Conservation (phyloP, 2,113 vertebrate genomes). For the Leptobrachium ailaonicum region DNA sequence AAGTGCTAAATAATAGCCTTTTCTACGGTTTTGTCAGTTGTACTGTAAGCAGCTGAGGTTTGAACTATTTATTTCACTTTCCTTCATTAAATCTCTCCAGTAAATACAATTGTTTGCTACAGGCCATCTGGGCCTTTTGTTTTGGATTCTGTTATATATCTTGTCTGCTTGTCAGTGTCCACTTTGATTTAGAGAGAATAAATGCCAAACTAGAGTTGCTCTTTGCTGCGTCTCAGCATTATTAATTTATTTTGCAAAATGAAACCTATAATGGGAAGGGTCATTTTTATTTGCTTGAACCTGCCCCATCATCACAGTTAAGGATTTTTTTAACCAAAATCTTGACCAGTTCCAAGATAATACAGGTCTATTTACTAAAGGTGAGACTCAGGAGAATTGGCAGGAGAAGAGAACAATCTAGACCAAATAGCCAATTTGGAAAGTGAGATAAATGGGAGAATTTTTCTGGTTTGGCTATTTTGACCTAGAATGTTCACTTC, state of each 20-base stretch:
- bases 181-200: constrained; percentile 22
- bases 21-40: constrained; percentile 37
- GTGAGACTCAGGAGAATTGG: too few relatives aligned
- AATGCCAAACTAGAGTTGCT: constrained; percentile 25
- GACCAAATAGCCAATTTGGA: too few relatives aligned
- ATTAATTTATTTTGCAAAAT: neutral
- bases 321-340: neutral
- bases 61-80: constrained; percentile 36
- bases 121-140: constrained; percentile 21
- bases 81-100: constrained; percentile 45
- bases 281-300: constrained; percentile 12
- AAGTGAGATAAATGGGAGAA: too few relatives aligned
- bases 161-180: constrained; percentile 26
- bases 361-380: too few relatives aligned
- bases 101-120: constrained; percentile 46
- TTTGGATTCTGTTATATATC: constrained; percentile 40
- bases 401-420: too few relatives aligned
- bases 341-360: neutral
- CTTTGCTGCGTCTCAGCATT: neutral
- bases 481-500: too few relatives aligned
- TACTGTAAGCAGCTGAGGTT: constrained; percentile 31
- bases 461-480: too few relatives aligned
- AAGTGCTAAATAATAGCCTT: constrained; percentile 43
- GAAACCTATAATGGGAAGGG: constrained; percentile 6
- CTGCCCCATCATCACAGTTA: neutral